Base-by-base conservation (phyloP, 1,140 invertebrate species). In the Micrasema longulum region DNA sequence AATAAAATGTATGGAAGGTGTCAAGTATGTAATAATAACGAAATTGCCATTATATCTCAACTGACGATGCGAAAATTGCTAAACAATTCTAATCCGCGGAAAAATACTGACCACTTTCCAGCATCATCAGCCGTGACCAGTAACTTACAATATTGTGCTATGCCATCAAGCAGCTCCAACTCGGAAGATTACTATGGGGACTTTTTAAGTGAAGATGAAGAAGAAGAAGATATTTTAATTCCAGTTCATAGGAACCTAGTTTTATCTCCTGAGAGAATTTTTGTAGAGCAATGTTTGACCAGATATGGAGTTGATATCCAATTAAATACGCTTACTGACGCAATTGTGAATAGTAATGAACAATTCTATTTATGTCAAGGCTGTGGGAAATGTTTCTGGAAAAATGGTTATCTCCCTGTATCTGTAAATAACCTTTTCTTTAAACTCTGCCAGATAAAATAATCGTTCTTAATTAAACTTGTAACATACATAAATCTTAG, bases 381-480 rank as follows among this genome's bases (percentile, higher is more conserved):
- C 11, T 91, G 90, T 79, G 90, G 90, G 0, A 89, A 91, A 73
- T 80, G 89, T 38, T 91, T 88, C 76, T 91, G 90, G 89, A 86
- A 89, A 35, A 43, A 53, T n/a, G 38, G 43, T 31, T 62, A 47
- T 47, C 48, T 69, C 7, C 67, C 67, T 22, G 41, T 22, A 26
- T 36, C 14, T 47, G 11, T 69, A 16, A 35, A 60, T 36, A 62
- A 23, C 16, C 22, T 62, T 22, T 60, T 69, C n/a, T 26, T 43
- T 47, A n/a, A 48, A 11, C n/a, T 60, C n/a, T 26, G 62, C 45
- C 45, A 47, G n/a, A 64, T 14, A 10, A 31, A 26, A 31, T 64
- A 14, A 64, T 26, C 47, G 26, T 64, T 14, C 52, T 41, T 12
- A 11, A 41, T 20, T 38, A 38, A 18, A 26, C 11, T 31, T 31